Base-by-base conservation (phyloP, 2,113 vertebrate genomes). In the Spea multiplicata region DNA sequence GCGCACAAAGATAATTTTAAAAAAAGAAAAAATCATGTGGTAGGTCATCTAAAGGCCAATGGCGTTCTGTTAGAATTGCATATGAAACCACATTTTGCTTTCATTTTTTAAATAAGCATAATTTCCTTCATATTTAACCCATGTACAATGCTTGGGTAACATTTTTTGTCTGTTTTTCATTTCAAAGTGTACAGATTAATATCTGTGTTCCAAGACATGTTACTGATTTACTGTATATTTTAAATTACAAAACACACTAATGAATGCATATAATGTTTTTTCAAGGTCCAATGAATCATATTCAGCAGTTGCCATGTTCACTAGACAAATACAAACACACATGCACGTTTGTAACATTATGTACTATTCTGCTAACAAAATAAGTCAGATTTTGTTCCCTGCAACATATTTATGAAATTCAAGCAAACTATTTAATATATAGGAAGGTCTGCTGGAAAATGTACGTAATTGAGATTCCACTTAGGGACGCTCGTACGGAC, bases 21-120 rank as follows among this genome's bases (percentile, higher is more conserved):
- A 50, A 49, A 3, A 49, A 53, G 91, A 90, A 81, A 90, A 82
- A 89, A 90, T 81, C 74, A 86, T 75, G 86, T 61, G 50, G 88
- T 85, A 57, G 91, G 91, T 90, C 90, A 89, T 91, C 87, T 90
- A 84, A 87, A 85, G 94, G 93, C 91, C 93, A 92, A 86, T 86
- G 84, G 80, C 69, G 87, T 90, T 91, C 89, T 78, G 71, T 84
- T 84, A 84, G 87, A 86, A 87, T 92, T 89, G 89, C 90, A 89
- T 85, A 88, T 86, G 86, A 85, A 84, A 84, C 85, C 62, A 80
- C 81, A 78, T 76, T 84, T 83, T 86, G 30, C 71, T 81, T 85
- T 85, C 84, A 59, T 83, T 85, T 82, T 84, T 83, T 83, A 89
- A 88, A 91, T 87, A 86, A 91, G 89, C 74, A 84, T 82, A 80